Base-by-base conservation (phyloP, 2,888 invertebrate species). In the Chesias legatella region DNA sequence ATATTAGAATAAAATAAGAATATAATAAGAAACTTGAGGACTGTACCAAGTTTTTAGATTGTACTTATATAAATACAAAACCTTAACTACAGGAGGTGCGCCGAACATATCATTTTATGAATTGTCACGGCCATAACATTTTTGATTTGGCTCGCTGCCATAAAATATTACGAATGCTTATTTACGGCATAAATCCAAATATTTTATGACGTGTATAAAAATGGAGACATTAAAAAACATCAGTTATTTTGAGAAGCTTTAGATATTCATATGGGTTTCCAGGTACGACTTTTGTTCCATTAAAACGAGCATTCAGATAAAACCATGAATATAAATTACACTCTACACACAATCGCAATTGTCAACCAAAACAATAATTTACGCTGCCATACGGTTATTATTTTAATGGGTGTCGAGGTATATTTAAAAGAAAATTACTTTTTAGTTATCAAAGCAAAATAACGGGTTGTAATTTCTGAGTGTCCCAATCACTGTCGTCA, bases 271-370 rank as follows among this genome's bases (percentile, higher is more conserved):
- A 32, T 33, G 32, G 32, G 25, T 29, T 40, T 22, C 17, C 34
- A 29, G 26, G 1, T 10, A 26, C 20, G 23, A 43, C 23, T 29
- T 42, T 42, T 28, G 30, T 42, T 37, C 42, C 39, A 39, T 44
- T 35, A 44, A 42, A 43, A 34, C 35, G 24, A 17, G 10, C 28
- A 38, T 37, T 40, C 40, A 31, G 40, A 34, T 45, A 45, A 47
- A 34, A 28, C 37, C 44, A 39, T 40, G 37, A 48, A 46, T 40
- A 45, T 48, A 48, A 45, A 45, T 48, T 39, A 43, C 36, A 36
- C 32, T 40, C 32, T 28, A 35, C 37, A 35, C 37, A 27, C 36
- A 46, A 51, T 43, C 45, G 33, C 38, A 32, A 32, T 32, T 38
- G 35, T 35, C 41, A 42, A 36, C 42, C 26, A 33, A 33, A 48